A percentile compares a stretch with the other conserved stretches of the same genome.
These are phyloP conservation scores for Poecilobothrus nobilitatus DNA, from an alignment of 2,888 invertebrate species.

Conservation along the genomic window DNA sequence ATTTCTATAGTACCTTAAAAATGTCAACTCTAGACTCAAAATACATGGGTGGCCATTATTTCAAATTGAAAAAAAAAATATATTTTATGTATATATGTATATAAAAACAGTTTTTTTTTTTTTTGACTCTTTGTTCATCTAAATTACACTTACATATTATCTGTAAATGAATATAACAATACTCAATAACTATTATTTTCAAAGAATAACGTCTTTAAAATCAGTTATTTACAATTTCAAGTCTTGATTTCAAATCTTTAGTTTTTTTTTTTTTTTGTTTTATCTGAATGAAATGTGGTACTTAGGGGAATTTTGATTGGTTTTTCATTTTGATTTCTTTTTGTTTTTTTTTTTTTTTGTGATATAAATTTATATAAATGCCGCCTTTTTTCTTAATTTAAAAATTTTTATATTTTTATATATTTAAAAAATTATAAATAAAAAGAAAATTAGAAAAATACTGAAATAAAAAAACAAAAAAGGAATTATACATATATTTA, in stretches of 20 bases:
- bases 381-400: background rate
- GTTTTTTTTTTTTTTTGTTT: background rate
- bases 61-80: background rate
- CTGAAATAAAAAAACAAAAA: background rate
- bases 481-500: background rate
- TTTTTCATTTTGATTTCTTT: background rate
- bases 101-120: too few species aligned
- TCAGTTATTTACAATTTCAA: too few species aligned
- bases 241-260: too few species aligned
- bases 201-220: too few species aligned
- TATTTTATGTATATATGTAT: background rate
- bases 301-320: background rate
- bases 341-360: background rate
- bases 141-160: too few species aligned
- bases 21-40: background rate
- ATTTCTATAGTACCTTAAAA: background rate
- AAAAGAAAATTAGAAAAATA: too few species aligned
- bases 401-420: too few species aligned
- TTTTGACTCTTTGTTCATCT: too few species aligned
- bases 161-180: too few species aligned
- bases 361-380: background rate
- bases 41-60: constrained; percentile 3
- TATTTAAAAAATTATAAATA: too few species aligned
- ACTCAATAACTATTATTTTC: too few species aligned
- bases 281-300: background rate